These are phyloP conservation scores for Corvus moneduloides DNA, from an alignment of 2,113 vertebrate genomes.

Conservation along the genomic window DNA sequence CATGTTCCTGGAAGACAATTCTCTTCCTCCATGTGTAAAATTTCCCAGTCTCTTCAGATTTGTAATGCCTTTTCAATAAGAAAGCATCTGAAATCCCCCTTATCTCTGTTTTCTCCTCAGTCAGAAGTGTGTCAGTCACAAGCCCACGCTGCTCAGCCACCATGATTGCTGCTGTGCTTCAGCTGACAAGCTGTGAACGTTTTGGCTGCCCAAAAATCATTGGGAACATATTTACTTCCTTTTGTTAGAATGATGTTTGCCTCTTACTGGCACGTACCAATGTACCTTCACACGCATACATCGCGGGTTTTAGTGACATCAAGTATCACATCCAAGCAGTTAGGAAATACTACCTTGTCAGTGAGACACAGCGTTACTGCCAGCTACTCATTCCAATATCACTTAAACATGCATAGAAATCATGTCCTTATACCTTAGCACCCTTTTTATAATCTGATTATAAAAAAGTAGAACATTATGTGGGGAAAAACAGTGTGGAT, in stretches of 20 bases:
- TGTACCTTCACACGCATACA: neutral
- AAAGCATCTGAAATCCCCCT: neutral
- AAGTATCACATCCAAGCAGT: neutral
- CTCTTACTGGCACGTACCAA: neutral
- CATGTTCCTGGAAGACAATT: neutral
- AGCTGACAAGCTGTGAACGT: constrained; percentile 15
- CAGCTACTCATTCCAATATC: neutral
- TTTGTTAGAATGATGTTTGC: neutral
- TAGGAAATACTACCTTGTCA: neutral
- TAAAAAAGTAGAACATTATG: neutral
- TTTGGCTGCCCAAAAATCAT: constrained; percentile 14
- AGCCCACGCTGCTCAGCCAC: neutral
- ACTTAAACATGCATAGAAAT: neutral
- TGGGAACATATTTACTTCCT: neutral
- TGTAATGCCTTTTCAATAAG: neutral
- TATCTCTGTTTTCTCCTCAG: neutral
- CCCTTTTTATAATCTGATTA: neutral
- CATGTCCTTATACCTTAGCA: neutral
- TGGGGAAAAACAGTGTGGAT: neutral
- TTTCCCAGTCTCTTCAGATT: neutral
- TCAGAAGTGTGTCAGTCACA: constrained; percentile 18
- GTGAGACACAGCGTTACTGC: neutral
- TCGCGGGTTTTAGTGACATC: neutral
- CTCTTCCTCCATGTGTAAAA: neutral
- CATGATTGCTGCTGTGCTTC: neutral